Conservation (phyloP, 2,888 invertebrate genomes). For the Tetramorium bicarinatum region DNA sequence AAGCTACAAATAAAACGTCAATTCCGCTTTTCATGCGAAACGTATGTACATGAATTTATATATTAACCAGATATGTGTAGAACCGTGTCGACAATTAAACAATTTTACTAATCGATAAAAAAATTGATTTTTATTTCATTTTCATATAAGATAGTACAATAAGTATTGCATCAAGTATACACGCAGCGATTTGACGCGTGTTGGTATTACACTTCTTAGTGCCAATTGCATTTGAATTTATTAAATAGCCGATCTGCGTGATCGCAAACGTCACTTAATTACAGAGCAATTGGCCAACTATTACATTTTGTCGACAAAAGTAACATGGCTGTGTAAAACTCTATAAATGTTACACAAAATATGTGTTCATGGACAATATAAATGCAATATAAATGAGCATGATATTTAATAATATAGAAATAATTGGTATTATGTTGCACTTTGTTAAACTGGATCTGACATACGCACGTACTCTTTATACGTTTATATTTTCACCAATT, state of each 20-base stretch:
- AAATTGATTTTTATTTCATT: not conserved
- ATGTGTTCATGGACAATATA: constrained; percentile 42
- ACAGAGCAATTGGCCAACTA: constrained; percentile 35
- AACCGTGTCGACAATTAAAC: not conserved
- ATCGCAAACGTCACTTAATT: constrained; percentile 33
- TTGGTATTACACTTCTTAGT: not conserved
- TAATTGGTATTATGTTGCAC: constrained; percentile 57
- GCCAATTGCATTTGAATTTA: constrained; percentile 15
- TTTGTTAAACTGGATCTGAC: constrained; percentile 58
- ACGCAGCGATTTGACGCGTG: not conserved
- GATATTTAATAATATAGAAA: constrained; percentile 57
- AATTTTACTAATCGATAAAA: not conserved
- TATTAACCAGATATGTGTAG: not conserved
- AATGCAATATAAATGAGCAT: constrained; percentile 56
- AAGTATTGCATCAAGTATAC: not conserved
- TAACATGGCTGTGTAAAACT: constrained; percentile 31
- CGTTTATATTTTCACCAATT: constrained; percentile 57
- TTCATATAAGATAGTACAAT: not conserved
- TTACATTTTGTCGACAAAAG: constrained; percentile 36
- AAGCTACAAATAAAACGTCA: not conserved
- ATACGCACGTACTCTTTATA: constrained; percentile 57
- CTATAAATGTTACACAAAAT: constrained; percentile 39
- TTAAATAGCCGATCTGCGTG: not conserved
- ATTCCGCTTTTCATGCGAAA: not conserved
- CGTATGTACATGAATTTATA: not conserved